Percentiles rank a stretch among this genome's conserved stretches.
Conservation (phyloP, 2,113 vertebrate genomes). For the Tinamus guttatus region DNA sequence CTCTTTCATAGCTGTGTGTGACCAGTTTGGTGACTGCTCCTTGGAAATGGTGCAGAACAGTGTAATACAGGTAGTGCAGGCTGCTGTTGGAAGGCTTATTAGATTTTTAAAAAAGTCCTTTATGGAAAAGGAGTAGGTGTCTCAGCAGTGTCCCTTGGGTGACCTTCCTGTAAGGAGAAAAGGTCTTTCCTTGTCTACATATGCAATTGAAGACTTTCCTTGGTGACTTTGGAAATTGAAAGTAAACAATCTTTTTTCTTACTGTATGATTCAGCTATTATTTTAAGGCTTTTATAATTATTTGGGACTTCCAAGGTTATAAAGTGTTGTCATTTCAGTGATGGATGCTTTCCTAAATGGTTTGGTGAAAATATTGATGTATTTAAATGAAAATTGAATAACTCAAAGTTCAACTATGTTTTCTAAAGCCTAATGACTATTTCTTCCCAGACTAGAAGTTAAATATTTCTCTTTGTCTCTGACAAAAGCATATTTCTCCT, state of each 20-base stretch:
- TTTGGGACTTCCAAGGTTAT: not conserved
- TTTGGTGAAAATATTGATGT: not conserved
- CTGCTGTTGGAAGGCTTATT: not conserved
- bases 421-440: not conserved
- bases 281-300: not conserved
- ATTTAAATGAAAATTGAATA: not conserved
- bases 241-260: not conserved
- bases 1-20: fast-evolving
- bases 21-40: not conserved
- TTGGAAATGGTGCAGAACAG: not conserved
- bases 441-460: not conserved
- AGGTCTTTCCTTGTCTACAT: not conserved
- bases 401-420: not conserved
- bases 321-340: not conserved
- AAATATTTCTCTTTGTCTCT: not conserved
- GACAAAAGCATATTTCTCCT: not conserved
- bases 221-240: not conserved
- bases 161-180: not conserved
- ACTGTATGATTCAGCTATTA: not conserved
- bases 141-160: not conserved
- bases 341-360: not conserved
- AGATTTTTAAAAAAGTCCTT: not conserved
- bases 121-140: not conserved
- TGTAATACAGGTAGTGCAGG: not conserved
- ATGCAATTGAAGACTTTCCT: not conserved